phyloP scores from a whole-genome alignment of 2,113 vertebrate species.

The western clawed frog (Xenopus tropicalis) region UCB_Xtro_10.0 CM004448.2:22748501-22749000 shows the following conservation, averaged over 20 bases:
- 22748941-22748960: too few species aligned
- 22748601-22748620: slow-evolving; percentile 15
- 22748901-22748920: too few species aligned
- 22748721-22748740: slow-evolving; percentile 37
- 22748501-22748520: slow-evolving; percentile 2
- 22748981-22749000: too few species aligned
- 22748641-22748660: slow-evolving; percentile 14
- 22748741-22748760: slow-evolving; percentile 29
- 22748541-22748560: slow-evolving; percentile 4
- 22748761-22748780: neutral
- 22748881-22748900: too few species aligned
- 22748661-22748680: slow-evolving; percentile 9
- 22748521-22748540: neutral
- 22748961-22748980: too few species aligned
- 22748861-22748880: neutral
- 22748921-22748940: too few species aligned
- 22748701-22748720: slow-evolving; percentile 32
- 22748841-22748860: neutral
- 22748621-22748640: slow-evolving; percentile 33
- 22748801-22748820: neutral
- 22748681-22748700: slow-evolving; percentile 27
- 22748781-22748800: neutral
- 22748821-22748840: neutral
- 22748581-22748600: slow-evolving; percentile 20
- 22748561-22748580: slow-evolving; percentile 23